Conservation (phyloP, 1,140 invertebrate species). For the Bombus confusus region DNA sequence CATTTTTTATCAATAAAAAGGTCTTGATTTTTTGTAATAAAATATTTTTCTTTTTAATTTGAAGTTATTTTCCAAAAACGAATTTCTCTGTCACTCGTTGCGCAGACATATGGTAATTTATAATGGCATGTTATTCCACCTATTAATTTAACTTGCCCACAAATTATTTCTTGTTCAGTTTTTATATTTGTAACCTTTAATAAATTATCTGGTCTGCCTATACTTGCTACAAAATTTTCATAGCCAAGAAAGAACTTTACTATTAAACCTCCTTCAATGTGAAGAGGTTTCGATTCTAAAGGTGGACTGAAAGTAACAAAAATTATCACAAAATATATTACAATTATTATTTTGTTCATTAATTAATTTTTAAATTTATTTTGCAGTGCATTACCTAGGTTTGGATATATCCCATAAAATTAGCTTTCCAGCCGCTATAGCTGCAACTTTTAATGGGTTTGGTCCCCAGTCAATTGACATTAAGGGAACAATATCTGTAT, state of each 20-base stretch:
- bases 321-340: slow-evolving; percentile 12
- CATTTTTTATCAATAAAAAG: slow-evolving; percentile 10
- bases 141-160: slow-evolving; percentile 82
- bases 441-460: slow-evolving; percentile 85
- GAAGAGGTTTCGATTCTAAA: slow-evolving; percentile 82
- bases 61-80: slow-evolving; percentile 86
- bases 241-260: slow-evolving; percentile 83
- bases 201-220: slow-evolving; percentile 84
- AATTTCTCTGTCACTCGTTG: slow-evolving; percentile 85
- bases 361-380: slow-evolving; percentile 24
- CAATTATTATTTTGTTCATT: slow-evolving; percentile 34
- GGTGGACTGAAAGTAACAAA: slow-evolving; percentile 81
- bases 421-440: slow-evolving; percentile 85
- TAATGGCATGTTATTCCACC: slow-evolving; percentile 86
- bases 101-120: slow-evolving; percentile 85
- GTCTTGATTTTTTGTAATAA: slow-evolving; percentile 4
- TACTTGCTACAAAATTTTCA: slow-evolving; percentile 84
- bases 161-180: slow-evolving; percentile 82
- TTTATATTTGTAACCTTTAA: slow-evolving; percentile 85
- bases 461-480: slow-evolving; percentile 88
- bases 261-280: slow-evolving; percentile 84
- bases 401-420: slow-evolving; percentile 85
- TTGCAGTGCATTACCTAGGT: slow-evolving; percentile 80
- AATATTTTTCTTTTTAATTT: slow-evolving; percentile 77
- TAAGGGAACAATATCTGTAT: slow-evolving; percentile 85